These are phyloP conservation scores for Melanotus villosus DNA, from an alignment of 2,888 invertebrate species.

Conservation along the genomic window DNA sequence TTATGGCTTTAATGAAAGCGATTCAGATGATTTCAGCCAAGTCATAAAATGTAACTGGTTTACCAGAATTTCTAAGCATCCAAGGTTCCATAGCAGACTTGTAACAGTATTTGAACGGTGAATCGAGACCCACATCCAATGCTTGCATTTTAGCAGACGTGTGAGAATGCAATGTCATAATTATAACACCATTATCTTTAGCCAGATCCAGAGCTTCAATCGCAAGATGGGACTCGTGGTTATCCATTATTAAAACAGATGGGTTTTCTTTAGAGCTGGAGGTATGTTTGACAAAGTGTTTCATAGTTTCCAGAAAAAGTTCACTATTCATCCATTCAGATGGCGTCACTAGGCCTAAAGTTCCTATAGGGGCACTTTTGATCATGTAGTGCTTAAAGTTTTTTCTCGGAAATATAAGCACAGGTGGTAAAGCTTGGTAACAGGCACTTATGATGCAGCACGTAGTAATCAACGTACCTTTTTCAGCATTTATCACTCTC, in stretches of 20 bases:
- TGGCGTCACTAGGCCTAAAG: neutral
- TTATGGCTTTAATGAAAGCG: neutral
- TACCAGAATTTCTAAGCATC: neutral
- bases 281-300: neutral
- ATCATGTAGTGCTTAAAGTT: neutral
- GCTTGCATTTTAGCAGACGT: conserved; percentile 64
- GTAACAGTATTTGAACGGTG: conserved; percentile 1
- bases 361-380: neutral
- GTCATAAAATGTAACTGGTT: neutral
- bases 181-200: conserved; percentile 62
- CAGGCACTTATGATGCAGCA: neutral
- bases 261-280: neutral
- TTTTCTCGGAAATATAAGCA: neutral
- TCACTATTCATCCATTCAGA: conserved; percentile 49
- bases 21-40: neutral
- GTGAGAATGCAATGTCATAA: conserved; percentile 64
- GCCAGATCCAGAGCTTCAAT: conserved; percentile 53
- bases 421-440: neutral
- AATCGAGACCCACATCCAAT: conserved; percentile 31
- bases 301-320: neutral
- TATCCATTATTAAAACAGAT: conserved; percentile 58
- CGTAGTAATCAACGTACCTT: no score
- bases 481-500: no score
- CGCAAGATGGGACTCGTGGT: conserved; percentile 58
- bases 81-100: conserved; percentile 13